Base-by-base conservation (phyloP, 1,140 invertebrate genomes). In the Lepidurus couesii region DNA sequence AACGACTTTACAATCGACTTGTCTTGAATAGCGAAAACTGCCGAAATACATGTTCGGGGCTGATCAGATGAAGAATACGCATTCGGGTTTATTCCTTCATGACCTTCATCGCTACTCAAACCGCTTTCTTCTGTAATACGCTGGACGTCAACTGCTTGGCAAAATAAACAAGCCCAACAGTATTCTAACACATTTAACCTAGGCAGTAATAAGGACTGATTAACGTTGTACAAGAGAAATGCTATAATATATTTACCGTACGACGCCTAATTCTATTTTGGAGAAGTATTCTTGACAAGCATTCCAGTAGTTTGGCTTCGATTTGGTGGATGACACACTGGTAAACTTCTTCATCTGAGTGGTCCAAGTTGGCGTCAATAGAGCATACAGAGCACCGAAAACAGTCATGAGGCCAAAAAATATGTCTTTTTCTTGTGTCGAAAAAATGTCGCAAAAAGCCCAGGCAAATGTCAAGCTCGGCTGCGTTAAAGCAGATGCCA, bases 141-240 rank as follows among this genome's bases (percentile, higher is more conserved):
- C 8, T 65, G 53, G 8, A 65, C 21, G 21, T 65, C 53, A 65
- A 21, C 16, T n/a, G 8, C n/a, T 65, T 65, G 53, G 13, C 53
- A 65, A 65, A 65, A 65, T 21, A 65, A 65, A 65, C 53, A 65
- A 65, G 53, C 13, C 53, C 53, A 65, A 21, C 53, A 65, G n/a
- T 65, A 65, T 65, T 65, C 53, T 21, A 65, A 65, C 16, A 65
- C 53, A n/a, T 16, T 65, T 11, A 65, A 21, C 13, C 53, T 65
- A 1, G 9, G 21, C 10, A 65, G 21, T 21, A 65, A 13, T 21
- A 65, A 13, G 21, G 53, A 34, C 4, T 34, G 8, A 9, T 21
- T 21, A 65, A 21, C 1, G 16, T 65, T 16, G 21, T 0, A 13
- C 1, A 13, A 16, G 21, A n/a, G 21, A 21, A 65, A 16, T n/a